Conservation (phyloP, 2,113 vertebrate genomes). For the Corythornis cristatus region DNA sequence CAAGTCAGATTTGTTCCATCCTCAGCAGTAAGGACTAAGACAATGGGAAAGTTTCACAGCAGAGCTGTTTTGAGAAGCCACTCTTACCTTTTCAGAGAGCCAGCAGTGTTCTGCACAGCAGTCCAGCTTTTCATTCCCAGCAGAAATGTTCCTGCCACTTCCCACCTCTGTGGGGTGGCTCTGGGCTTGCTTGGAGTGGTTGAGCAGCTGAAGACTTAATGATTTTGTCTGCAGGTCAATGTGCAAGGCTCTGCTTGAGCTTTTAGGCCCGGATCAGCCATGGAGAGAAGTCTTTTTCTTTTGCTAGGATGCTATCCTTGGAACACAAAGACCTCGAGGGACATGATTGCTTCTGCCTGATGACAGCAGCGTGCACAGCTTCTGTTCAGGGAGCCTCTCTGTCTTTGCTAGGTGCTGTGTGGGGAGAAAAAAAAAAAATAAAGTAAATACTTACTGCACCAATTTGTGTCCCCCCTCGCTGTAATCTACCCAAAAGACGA, state of each 20-base stretch:
- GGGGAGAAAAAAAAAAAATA: neutral
- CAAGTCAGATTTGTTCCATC: neutral
- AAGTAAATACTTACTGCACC: neutral
- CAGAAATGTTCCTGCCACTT: neutral
- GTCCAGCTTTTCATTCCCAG: neutral
- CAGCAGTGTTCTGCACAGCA: neutral
- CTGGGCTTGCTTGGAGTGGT: neutral
- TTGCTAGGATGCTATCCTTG: neutral
- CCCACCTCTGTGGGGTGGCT: neutral
- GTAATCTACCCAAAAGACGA: neutral
- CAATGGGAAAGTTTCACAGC: neutral
- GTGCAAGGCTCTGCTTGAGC: neutral
- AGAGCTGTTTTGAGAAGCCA: neutral
- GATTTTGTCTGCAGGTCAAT: neutral
- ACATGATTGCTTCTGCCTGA: neutral
- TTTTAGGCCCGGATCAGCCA: neutral
- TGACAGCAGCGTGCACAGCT: neutral
- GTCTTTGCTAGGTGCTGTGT: neutral
- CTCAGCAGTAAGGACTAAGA: neutral
- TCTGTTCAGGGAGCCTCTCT: fast-evolving
- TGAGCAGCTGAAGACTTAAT: neutral
- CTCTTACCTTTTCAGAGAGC: neutral
- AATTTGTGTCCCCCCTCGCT: neutral
- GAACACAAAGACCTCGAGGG: neutral
- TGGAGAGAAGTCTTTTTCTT: neutral